Evolutionary conservation across 2,113 vertebrate species (phyloP).

Genomic region (Aegotheles bennettii): DNA sequence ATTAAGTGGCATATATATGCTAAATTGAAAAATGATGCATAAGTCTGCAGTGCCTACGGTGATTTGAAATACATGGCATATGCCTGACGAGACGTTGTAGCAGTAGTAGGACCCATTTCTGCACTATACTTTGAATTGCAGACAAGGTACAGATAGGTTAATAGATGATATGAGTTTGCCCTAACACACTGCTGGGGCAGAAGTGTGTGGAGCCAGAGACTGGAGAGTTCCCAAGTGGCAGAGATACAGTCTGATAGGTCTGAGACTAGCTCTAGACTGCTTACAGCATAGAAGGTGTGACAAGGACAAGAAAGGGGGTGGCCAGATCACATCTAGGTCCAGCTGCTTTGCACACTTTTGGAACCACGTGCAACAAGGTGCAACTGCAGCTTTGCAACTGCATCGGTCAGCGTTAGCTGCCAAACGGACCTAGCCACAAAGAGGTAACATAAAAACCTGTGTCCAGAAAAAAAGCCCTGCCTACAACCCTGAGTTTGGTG

Average conservation of each 20-base stretch:
- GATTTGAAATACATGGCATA: not conserved
- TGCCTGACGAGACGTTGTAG: not conserved
- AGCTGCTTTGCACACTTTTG: not conserved
- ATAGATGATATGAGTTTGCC: not conserved
- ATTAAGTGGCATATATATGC: not conserved
- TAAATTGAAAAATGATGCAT: slow-evolving; percentile 21
- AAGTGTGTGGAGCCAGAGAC: not conserved
- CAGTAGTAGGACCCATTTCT: not conserved
- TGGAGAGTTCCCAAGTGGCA: not conserved
- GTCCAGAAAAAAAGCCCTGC: not conserved
- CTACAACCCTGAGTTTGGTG: not conserved
- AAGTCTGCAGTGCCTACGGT: not conserved
- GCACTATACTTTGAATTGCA: not conserved
- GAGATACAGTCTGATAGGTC: not conserved
- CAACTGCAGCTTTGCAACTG: not conserved
- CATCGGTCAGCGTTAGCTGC: accelerated
- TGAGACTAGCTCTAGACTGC: not conserved
- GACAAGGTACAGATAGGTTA: not conserved
- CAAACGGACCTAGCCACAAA: not conserved
- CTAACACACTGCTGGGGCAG: accelerated
- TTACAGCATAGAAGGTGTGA: not conserved
- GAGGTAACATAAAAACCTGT: not conserved
- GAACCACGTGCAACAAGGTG: accelerated
- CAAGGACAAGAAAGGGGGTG: not conserved
- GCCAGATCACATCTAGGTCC: not conserved